Conservation (phyloP, 1,140 invertebrate genomes). For the Zaprionus kolodkinae region DNA sequence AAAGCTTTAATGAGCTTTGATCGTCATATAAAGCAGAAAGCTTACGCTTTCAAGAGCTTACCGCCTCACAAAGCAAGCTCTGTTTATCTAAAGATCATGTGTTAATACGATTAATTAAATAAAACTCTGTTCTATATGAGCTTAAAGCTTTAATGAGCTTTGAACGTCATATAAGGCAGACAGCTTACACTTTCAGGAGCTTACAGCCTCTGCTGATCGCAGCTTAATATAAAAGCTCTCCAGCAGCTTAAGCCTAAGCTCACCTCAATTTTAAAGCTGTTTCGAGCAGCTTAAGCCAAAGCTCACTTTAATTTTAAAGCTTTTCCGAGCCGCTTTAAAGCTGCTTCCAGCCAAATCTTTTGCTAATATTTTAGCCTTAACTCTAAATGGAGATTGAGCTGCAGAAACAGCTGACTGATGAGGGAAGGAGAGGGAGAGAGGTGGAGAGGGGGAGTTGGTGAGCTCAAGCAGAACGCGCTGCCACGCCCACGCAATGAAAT, state of each 20-base stretch:
- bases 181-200: no score
- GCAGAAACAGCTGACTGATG: background rate
- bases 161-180: no score
- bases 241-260: background rate
- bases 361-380: background rate
- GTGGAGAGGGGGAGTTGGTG: background rate
- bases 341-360: background rate
- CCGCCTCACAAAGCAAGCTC: no score
- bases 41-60: no score
- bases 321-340: background rate
- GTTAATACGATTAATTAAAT: no score
- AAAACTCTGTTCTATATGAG: no score
- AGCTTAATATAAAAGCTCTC: background rate
- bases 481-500: constrained; percentile 53
- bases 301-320: background rate
- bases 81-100: no score
- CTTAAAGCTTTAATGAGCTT: no score
- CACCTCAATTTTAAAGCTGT: background rate
- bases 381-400: background rate
- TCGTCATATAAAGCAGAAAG: no score
- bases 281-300: background rate
- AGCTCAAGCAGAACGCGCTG: background rate
- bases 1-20: no score
- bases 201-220: no score
- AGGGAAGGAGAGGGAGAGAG: background rate